Evolutionary conservation across 2,113 vertebrate genomes (phyloP), one percentile per base, ranked within the genome.

Genomic region (Petrocephalus zakoni): DNA sequence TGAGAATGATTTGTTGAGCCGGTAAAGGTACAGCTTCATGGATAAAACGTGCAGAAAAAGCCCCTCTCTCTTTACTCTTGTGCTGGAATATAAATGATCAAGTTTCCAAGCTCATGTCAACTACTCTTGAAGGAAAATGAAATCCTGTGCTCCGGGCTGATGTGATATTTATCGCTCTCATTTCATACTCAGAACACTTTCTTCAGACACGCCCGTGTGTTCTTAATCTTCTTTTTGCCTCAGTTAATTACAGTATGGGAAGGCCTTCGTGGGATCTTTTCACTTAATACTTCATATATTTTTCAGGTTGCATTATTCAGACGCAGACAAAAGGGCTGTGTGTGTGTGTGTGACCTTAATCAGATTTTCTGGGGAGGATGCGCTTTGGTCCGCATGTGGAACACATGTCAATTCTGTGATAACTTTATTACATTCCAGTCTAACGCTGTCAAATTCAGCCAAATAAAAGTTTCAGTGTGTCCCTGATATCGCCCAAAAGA

Each of bases 111-210:
- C 34, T 42, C 72, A 78, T 37, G 15, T 17, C 13, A 2, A 93
- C 94, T 91, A 90, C 93, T 93, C 93, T 92, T 90, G 87, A 92
- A 93, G 93, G 92, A 93, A 93, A 94, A 95, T 94, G 92, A 94
- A 94, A 94, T 93, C 92, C 92, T 90, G 90, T 93, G 92, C 93
- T 92, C 88, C 82, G 64, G 92, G 92, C 91, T 94, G 94, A 94
- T 92, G 92, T 93, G 93, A 94, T 94, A 94, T 95, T 93, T 92
- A 94, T 95, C 93, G 92, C 90, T 90, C 89, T 90, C 86, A 84
- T 93, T 94, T 93, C 92, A 94, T 94, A 92, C 93, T 90, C 92
- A 91, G 25, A 51, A 90, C 92, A 92, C 91, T 90, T 93, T 91
- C 90, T 89, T 92, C 90, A 90, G 92, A 91, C 92, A 91, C 90